Base-by-base conservation (phyloP, 2,113 vertebrate genomes). In the Syngnathoides biaculeatus region DNA sequence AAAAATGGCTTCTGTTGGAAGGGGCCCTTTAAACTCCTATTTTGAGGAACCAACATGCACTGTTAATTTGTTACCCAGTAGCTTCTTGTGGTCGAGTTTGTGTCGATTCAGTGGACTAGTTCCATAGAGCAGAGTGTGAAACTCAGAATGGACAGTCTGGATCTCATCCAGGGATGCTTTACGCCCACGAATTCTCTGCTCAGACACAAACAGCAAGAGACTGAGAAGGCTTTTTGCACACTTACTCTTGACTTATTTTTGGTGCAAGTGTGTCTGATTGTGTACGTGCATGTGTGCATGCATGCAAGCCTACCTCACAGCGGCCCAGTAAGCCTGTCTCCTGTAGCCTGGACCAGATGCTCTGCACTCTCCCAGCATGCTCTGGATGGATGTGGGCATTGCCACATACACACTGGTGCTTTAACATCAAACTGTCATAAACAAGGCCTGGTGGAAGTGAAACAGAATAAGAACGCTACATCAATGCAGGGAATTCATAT, bases 41-140 rank as follows among this genome's bases (percentile, higher is more conserved):
- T 2, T 57, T 14, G 17, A 30, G 26, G 55, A 26, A 35, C 7
- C 13, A 26, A 7, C 17, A 2, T 3, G 67, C 58, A 42, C 39
- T 56, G 55, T 60, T n/a, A 58, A 19, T 11, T 8, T 26, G 19
- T 14, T 87, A 89, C 88, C 88, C 55, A 89, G 74, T 38, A 89
- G 75, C 62, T 89, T 89, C 77, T 89, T 89, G 80, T 89, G 88
- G 83, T 89, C 88, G 79, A 89, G 83, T 30, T 89, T 89, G 83
- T 89, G 88, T 60, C 88, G 80, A 47, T 89, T 89, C 22, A 89
- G 88, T 0, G 88, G 88, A 43, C 88, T 89, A 71, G 88, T 89
- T 79, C 86, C 88, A 4, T 89, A 89, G 63, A 89, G 78, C 72
- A 89, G 80, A 20, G 88, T 89, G 83, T 89, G 86, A 57, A 88